Evolutionary conservation across 2,888 invertebrate genomes (phyloP), one percentile per base, ranked within the genome.

Genomic region (Leptinotarsa juncta): DNA sequence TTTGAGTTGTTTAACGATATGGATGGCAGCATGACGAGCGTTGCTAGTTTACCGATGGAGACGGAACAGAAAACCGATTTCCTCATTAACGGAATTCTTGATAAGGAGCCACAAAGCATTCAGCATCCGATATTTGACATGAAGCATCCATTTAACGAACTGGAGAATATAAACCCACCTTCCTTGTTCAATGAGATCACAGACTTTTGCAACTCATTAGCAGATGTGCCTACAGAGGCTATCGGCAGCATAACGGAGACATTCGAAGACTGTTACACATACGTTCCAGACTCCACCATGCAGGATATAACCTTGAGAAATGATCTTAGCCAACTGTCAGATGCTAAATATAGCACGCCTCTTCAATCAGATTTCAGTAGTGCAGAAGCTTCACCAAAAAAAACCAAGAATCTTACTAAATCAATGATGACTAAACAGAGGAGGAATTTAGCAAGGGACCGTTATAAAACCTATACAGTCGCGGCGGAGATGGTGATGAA

Each of bases 381-480:
- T 67, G 92, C 93, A 0, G 95, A 95, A 82, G 93, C 94, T 0
- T 94, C 95, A 0, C 94, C 95, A 0, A 93, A 92, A 80, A 92
- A 91, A 82, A 90, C 89, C 48, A 71, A 88, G 88, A 80, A 84
- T 48, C 55, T 50, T 88, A 89, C 88, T 67, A 88, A 85, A 74
- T 86, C 86, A 69, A 84, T 94, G 74, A 95, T 95, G 0, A 94
- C 95, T 0, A 95, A 94, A 86, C 95, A 95, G 84, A 93, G 93
- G 83, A 89, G 96, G 57, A 92, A 92, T 80, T 86, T 93, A 53
- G 91, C 93, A 2, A 94, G 94, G 84, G 95, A 96, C 82, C 91
- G 96, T 76, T 95, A 93, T 85, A 94, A 93, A 85, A 96, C 96
- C 0, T 96, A 96, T 84, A 95, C 95, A 0, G 94, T 96, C 57